A percentile compares a stretch with the other conserved stretches of the same genome.
Conservation (phyloP, 2,888 invertebrate species). For the Drosophila leonis region DNA sequence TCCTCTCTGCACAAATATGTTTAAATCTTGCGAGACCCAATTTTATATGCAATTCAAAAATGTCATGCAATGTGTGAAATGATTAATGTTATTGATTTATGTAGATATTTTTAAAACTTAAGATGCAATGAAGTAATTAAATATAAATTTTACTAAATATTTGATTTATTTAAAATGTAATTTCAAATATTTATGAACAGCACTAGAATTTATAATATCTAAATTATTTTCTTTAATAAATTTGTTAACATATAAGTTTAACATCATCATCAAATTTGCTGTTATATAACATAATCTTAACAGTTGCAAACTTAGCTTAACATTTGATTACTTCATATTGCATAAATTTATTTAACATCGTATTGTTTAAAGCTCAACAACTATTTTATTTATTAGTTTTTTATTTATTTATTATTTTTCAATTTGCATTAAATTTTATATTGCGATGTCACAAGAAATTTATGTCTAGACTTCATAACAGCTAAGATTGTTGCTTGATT, state of each 20-base stretch:
- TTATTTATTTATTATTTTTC: conserved; percentile 8
- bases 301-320: background rate
- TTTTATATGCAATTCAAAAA: background rate
- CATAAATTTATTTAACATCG: background rate
- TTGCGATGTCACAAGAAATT: conserved; percentile 27
- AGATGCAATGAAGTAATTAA: background rate
- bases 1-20: background rate
- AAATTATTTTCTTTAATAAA: background rate
- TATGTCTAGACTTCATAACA: conserved; percentile 15
- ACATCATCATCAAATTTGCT: background rate
- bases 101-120: background rate
- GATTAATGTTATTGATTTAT: background rate
- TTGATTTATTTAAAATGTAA: background rate
- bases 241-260: background rate
- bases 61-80: background rate
- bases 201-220: background rate
- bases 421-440: conserved; percentile 25
- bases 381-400: background rate
- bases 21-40: background rate
- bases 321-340: background rate
- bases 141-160: background rate
- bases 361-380: background rate
- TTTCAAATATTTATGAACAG: background rate
- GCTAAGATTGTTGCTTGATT: conserved; percentile 1
- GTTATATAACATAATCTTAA: background rate